Evolutionary conservation across 2,113 vertebrate species (phyloP).

Genomic region (Manacus vitellinus): DNA sequence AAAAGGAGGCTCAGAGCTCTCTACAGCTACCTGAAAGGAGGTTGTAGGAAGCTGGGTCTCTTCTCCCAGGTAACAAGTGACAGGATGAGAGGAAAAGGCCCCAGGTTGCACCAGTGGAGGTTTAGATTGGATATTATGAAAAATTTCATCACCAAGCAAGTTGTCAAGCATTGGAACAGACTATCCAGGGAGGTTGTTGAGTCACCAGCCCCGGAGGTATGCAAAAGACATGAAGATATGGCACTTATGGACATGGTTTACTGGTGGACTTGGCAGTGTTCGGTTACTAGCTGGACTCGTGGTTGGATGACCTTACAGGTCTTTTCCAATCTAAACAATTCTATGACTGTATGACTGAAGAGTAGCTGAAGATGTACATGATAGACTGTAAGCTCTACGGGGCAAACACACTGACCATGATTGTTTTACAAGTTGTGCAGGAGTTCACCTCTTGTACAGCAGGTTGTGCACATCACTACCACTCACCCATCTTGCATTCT

Average conservation of each 20-base stretch:
- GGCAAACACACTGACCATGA: accelerated
- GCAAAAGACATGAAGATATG: neutral
- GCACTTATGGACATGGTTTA: neutral
- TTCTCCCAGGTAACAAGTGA: neutral
- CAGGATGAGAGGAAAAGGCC: neutral
- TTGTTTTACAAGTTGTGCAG: neutral
- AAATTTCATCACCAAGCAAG: neutral
- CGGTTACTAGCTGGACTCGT: too few relatives aligned
- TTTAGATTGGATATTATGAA: neutral
- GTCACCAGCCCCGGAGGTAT: neutral
- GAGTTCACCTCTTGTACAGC: neutral
- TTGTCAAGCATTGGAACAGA: neutral
- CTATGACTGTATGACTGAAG: neutral
- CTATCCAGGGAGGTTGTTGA: neutral
- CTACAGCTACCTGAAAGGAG: neutral
- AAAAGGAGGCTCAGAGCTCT: neutral
- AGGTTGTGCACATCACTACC: neutral
- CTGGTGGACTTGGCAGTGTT: neutral
- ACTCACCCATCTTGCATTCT: neutral
- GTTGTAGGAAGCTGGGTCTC: accelerated
- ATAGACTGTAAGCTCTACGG: neutral
- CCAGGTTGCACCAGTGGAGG: neutral
- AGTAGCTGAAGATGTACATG: neutral
- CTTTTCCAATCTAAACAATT: neutral
- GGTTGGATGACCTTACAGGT: neutral